Base-by-base conservation (phyloP, 2,888 invertebrate species). In the Philaethria dido region DNA sequence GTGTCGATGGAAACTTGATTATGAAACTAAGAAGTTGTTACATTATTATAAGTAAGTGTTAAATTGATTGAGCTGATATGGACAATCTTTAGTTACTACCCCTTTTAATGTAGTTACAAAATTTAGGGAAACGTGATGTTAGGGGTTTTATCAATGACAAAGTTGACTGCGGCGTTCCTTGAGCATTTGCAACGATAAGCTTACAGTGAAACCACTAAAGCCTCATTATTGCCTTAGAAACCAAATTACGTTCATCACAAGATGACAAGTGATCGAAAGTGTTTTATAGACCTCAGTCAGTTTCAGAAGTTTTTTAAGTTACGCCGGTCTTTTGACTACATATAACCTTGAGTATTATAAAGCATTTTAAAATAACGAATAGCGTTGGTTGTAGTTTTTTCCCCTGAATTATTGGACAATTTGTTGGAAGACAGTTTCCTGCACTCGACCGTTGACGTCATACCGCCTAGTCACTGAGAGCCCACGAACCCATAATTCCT, bases 41-140 rank as follows among this genome's bases (percentile, higher is more conserved):
- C 90, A 92, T 91, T 92, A 92, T 90, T 92, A 88, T 90, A 92
- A 91, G 80, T 92, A 92, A 92, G 92, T 92, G 92, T 92, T 92
- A 90, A 92, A 92, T 89, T 88, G 89, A 91, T 91, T 91, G 89
- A 88, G 87, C 89, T 87, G 83, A 89, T 81, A 87, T 89, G 91
- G 92, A 92, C 91, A 91, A 90, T 89, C 92, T 90, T 92, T 85
- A 87, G 92, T 92, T 92, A 92, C 91, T 92, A 88, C 91, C 89
- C 89, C 84, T 84, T 83, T 74, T 81, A 78, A 86, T 76, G 86
- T 92, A 91, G 89, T 88, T 87, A 88, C 88, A 83, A 90, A 89
- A 91, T 88, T 79, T 87, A 88, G 89, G 89, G 86, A 88, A 87
- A 86, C 88, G 86, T 89, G 87, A 90, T 90, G 89, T 88, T 87